Base-by-base conservation (phyloP, 2,113 vertebrate species). In the Neoarius graeffei region DNA sequence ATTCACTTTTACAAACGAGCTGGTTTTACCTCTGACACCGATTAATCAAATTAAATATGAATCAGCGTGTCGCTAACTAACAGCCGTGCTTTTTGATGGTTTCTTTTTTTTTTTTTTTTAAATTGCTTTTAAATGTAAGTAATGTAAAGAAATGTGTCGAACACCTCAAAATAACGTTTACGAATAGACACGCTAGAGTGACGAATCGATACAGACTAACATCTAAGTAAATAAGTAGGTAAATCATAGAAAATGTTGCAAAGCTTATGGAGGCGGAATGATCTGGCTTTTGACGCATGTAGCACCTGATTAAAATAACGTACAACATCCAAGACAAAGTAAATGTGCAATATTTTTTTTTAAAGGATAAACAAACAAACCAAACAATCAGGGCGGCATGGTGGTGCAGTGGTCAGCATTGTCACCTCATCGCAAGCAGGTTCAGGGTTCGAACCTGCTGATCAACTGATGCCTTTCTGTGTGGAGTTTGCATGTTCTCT, bases 231-330 rank as follows among this genome's bases (percentile, higher is more conserved):
- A 94, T 90, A 93, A 92, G 94, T 92, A 94, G 91, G 91, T 93
- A 94, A 95, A 95, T 94, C 93, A 95, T 94, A 94, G 91, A 95
- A 95, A 95, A 94, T 93, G 93, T 90, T 91, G 93, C 88, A 91
- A 94, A 90, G 93, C 90, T 92, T 91, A 94, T 86, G 89, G 94
- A 92, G 92, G 94, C 4, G 15, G 94, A 95, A 94, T 94, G 93
- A 94, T 94, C 93, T 94, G 88, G 85, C 92, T 94, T 93, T 91
- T 56, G 90, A 93, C 91, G 90, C 91, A 92, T 91, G 91, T 76
- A 87, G 87, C 82, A 73, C 88, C 88, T 69, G 85, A 86, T 91
- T 92, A 93, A 93, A 87, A 87, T 42, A 91, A 93, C 90, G 92
- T 89, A 93, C 93, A 93, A 91, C 91, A 90, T 92, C 92, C 90